phyloP scores from a whole-genome alignment of 1,140 invertebrate genomes.

The Brachionus sp. region DNA sequence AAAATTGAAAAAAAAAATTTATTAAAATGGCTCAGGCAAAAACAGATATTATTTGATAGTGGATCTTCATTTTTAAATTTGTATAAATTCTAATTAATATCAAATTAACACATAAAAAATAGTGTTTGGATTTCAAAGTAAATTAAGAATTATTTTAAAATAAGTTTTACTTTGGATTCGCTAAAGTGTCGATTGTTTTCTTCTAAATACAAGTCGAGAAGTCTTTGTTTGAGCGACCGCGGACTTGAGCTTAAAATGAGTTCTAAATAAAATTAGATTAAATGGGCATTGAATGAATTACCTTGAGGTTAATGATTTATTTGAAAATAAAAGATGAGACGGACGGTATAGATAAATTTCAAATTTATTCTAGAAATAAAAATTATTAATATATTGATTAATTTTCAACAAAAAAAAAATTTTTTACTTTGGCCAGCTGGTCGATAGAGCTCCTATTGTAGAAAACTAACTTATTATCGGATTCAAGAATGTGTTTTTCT shows the following conservation, averaged over 20 bases:
- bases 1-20: too few species aligned
- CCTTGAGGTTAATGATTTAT: not conserved
- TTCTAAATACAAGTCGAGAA: conserved; percentile 56
- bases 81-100: too few species aligned
- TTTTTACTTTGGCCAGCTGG: not conserved
- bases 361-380: not conserved
- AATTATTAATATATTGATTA: not conserved
- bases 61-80: too few species aligned
- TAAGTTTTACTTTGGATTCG: conserved; percentile 49
- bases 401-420: not conserved
- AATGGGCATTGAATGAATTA: not conserved
- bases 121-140: too few species aligned
- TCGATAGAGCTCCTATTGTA: not conserved
- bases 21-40: too few species aligned
- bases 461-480: conserved; percentile 15
- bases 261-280: not conserved
- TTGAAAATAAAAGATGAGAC: not conserved
- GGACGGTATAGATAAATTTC: conserved; percentile 19
- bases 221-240: conserved; percentile 55
- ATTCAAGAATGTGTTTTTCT: not conserved
- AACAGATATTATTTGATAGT: too few species aligned
- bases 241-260: not conserved
- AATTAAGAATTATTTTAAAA: not conserved
- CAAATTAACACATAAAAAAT: too few species aligned
- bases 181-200: conserved; percentile 53